A percentile compares a stretch with the other conserved stretches of the same genome.
phyloP scores from a whole-genome alignment of 2,797 vertebrate genomes.

The Hemitrygon akajei region DNA sequence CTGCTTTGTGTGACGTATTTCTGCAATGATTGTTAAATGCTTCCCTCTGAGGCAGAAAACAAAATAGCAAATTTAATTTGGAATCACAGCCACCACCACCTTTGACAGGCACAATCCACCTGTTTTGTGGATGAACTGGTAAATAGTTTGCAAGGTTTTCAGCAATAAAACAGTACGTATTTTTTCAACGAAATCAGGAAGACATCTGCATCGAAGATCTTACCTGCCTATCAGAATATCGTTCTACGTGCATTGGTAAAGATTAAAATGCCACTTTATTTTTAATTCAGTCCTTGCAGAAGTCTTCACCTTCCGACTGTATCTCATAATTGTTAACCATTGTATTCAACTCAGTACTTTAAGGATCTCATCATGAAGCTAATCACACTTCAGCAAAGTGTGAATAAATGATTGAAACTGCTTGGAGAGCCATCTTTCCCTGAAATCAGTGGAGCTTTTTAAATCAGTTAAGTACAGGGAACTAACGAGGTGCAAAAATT shows the following conservation, averaged over 20 bases:
- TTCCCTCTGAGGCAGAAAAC: not conserved
- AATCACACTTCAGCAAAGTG: not conserved
- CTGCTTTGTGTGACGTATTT: not conserved
- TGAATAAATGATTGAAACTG: slow-evolving; percentile 9
- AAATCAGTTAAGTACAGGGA: slow-evolving; percentile 16
- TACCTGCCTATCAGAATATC: not conserved
- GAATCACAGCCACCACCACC: not conserved
- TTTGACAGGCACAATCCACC: not conserved
- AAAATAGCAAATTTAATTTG: not conserved
- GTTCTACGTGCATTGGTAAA: not conserved
- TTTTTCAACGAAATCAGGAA: not conserved
- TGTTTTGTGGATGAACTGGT: too few relatives aligned
- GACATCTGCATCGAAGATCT: not conserved
- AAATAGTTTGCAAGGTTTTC: not conserved
- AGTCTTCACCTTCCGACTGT: not conserved
- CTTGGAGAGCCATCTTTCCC: not conserved
- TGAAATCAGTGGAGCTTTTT: not conserved
- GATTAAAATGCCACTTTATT: not conserved
- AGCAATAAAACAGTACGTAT: not conserved
- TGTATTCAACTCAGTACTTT: not conserved
- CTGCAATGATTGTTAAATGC: not conserved
- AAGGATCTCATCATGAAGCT: not conserved
- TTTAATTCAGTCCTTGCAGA: not conserved
- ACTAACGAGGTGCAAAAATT: slow-evolving; percentile 1
- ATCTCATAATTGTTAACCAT: not conserved